Percentiles rank a stretch among this genome's conserved stretches.
These are phyloP conservation scores for Zaprionus bogoriensis DNA, from an alignment of 2,888 invertebrate species.

Conservation along the genomic window DNA sequence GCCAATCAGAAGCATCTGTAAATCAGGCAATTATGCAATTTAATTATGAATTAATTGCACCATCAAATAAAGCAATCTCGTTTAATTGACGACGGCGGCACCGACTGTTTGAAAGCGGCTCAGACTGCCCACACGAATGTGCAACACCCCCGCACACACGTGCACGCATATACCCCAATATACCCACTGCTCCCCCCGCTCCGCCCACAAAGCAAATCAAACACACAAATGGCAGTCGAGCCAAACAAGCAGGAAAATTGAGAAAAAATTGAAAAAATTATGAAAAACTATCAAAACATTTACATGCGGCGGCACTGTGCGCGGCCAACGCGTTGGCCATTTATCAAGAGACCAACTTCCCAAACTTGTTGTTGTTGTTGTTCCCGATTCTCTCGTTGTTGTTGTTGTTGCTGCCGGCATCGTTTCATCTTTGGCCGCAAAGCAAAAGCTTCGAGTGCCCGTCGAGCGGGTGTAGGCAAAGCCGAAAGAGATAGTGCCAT, in stretches of 20 bases:
- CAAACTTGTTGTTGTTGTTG: conserved; percentile 42
- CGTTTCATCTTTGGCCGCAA: conserved; percentile 67
- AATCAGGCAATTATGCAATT: conserved; percentile 73
- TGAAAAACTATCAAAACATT: conserved; percentile 79
- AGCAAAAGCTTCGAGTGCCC: conserved; percentile 37
- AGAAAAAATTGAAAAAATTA: conserved; percentile 55
- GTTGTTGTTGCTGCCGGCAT: conserved; percentile 54
- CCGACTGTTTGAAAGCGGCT: conserved; percentile 70
- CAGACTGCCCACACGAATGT: conserved; percentile 68
- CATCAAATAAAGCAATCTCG: conserved; percentile 67
- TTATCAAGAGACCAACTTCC: conserved; percentile 74
- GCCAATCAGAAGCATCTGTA: conserved; percentile 45
- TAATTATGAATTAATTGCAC: conserved; percentile 74
- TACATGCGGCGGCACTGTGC: conserved; percentile 58
- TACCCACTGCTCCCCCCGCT: neutral
- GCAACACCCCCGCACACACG: conserved; percentile 52
- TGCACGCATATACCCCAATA: conserved; percentile 10
- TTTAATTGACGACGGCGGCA: conserved; percentile 68
- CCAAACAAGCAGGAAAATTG: conserved; percentile 43
- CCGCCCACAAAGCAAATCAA: conserved; percentile 55
- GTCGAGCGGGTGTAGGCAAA: neutral
- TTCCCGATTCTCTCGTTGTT: conserved; percentile 34
- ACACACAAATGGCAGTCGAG: conserved; percentile 56
- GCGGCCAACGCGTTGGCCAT: conserved; percentile 66
- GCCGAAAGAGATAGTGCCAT: too few species aligned